These are phyloP conservation scores for Hydrotaea diabolus DNA, from an alignment of 2,888 invertebrate species.

Conservation along the genomic window DNA sequence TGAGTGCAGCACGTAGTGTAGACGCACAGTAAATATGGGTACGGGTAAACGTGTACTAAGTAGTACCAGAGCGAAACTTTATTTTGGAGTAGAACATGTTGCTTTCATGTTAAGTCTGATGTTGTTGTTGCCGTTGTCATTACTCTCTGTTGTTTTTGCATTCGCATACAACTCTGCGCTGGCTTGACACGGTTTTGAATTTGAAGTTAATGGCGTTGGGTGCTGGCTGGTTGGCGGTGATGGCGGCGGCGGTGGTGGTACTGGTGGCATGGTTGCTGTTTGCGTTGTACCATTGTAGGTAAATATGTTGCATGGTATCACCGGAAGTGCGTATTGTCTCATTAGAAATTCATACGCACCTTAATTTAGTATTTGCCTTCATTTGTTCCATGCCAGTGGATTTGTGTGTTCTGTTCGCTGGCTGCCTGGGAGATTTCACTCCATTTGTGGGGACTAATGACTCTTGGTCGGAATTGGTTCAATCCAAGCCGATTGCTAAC, in stretches of 20 bases:
- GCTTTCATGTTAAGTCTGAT: constrained; percentile 26
- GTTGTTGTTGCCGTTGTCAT: constrained; percentile 10
- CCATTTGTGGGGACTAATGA: background rate
- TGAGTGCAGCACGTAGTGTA: no score
- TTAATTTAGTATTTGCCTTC: constrained; percentile 70
- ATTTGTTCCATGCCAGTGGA: constrained; percentile 65
- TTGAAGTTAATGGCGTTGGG: background rate
- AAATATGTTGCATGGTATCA: constrained; percentile 28
- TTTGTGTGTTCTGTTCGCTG: constrained; percentile 25
- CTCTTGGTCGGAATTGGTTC: background rate
- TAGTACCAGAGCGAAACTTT: background rate
- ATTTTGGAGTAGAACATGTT: constrained; percentile 53
- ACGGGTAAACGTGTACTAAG: no score
- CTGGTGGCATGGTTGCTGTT: background rate
- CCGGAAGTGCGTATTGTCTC: constrained; percentile 78
- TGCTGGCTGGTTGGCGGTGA: no score
- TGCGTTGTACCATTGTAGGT: constrained; percentile 51
- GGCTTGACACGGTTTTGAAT: background rate
- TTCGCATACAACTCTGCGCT: constrained; percentile 36
- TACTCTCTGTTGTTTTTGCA: constrained; percentile 39
- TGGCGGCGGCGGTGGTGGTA: background rate
- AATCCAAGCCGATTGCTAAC: background rate
- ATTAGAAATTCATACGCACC: constrained; percentile 79
- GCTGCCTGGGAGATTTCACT: constrained; percentile 31
- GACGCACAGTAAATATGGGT: no score